Base-by-base conservation (phyloP, 2,113 vertebrate species). In the Trinectes maculatus region DNA sequence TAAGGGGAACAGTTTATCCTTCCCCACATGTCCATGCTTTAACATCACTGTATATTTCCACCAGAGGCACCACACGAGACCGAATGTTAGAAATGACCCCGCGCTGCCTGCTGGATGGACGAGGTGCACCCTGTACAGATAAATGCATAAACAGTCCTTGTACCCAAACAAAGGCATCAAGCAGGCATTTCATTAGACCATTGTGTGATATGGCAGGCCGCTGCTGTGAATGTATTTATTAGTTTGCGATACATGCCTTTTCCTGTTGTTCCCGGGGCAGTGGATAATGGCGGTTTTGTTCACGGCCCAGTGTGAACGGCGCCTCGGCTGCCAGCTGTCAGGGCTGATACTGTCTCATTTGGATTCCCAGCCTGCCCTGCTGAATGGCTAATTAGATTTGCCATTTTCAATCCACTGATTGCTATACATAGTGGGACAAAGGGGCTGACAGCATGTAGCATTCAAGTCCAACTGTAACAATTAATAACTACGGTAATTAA, bases 401-500 rank as follows among this genome's bases (percentile, higher is more conserved):
- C 91, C 94, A 96, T 96, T 95, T 95, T 96, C 96, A 90, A 93
- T 94, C 92, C 87, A 85, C 93, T 93, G 95, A 95, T 95, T 94
- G 92, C 93, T 91, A 93, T 91, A 95, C 94, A 94, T 94, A 91
- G 93, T 66, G 87, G 93, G 93, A 94, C 93, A 94, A 95, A 93
- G 93, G 94, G 85, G 86, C 87, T 92, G 92, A 95, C 94, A 93
- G 95, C 94, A 84, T 94, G 94, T 94, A 92, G 93, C 93, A 93
- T 94, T 94, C 94, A 94, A 91, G 89, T 94, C 91, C 93, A 93
- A 96, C 95, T 94, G 94, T 94, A 96, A 94, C 95, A 96, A 96
- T 98, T 98, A 96, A 98, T 98, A 96, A 95, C 92, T 91, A 83
- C 85, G 91, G 94, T 96, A 95, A 97, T 97, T 96, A 98, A 94